These are phyloP conservation scores for Struthidea cinerea DNA, from an alignment of 2,113 vertebrate species.

Conservation along the genomic window DNA sequence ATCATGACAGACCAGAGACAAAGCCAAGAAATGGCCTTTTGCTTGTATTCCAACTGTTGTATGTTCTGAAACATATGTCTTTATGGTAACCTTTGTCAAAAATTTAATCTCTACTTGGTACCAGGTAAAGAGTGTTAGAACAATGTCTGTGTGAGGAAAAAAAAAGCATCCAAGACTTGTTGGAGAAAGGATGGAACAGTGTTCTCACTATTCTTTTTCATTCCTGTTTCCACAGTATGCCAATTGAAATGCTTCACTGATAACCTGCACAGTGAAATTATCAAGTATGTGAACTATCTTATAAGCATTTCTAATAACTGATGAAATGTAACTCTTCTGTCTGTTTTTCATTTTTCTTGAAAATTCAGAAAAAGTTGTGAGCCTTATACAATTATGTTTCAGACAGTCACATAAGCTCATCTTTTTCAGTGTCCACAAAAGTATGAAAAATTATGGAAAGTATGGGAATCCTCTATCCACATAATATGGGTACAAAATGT, in stretches of 20 bases:
- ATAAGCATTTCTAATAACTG: background rate
- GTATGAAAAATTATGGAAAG: background rate
- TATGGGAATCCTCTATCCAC: background rate
- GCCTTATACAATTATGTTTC: background rate
- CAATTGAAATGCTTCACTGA: background rate
- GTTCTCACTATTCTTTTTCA: background rate
- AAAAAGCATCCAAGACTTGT: rapidly evolving
- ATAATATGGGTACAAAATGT: background rate
- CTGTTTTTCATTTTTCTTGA: background rate
- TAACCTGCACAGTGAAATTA: background rate
- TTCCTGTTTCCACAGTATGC: background rate
- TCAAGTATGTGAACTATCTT: background rate
- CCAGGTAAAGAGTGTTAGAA: background rate
- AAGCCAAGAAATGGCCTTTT: background rate
- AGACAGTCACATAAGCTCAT: background rate
- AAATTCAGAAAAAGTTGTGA: background rate
- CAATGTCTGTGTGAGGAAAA: background rate
- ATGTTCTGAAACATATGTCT: background rate
- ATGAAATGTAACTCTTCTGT: background rate
- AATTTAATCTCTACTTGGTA: background rate
- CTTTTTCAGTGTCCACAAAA: background rate
- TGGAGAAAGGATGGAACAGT: background rate
- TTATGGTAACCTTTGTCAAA: background rate
- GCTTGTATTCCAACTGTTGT: background rate
- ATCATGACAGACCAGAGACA: background rate